A percentile compares a stretch with the other conserved stretches of the same genome.
phyloP scores from a whole-genome alignment of 2,888 invertebrate genomes.

The Fragum whitleyi region DNA sequence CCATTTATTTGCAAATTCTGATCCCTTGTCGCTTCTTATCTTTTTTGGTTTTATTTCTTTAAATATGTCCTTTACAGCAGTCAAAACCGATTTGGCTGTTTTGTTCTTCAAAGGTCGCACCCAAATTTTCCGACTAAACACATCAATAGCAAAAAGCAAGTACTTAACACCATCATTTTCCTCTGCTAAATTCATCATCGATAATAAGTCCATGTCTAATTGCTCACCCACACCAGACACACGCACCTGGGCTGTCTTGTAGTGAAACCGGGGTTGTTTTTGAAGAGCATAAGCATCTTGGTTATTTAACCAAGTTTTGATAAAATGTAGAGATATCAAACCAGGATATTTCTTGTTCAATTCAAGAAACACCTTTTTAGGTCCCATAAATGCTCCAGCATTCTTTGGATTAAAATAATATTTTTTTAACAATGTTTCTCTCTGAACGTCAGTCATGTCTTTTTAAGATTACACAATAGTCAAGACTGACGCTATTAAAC shows the following conservation, averaged over 20 bases:
- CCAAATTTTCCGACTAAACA: constrained; percentile 45
- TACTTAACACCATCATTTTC: constrained; percentile 51
- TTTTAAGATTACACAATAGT: too few species aligned
- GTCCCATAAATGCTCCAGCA: constrained; percentile 38
- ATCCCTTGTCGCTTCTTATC: constrained; percentile 29
- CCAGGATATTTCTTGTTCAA: constrained; percentile 40
- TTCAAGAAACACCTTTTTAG: too few species aligned
- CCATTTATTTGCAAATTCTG: constrained; percentile 32
- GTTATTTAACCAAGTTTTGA: constrained; percentile 44
- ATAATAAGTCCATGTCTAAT: too few species aligned
- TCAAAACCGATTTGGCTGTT: constrained; percentile 26
- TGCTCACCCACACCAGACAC: too few species aligned
- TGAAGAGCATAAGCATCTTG: constrained; percentile 51
- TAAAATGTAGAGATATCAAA: constrained; percentile 25
- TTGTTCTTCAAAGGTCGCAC: constrained; percentile 43
- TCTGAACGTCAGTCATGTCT: too few species aligned
- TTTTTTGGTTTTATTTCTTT: constrained; percentile 27
- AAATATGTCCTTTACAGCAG: constrained; percentile 30
- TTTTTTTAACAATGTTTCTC: too few species aligned
- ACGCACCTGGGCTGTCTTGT: constrained; percentile 47
- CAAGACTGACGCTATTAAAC: too few species aligned
- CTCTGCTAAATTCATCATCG: constrained; percentile 32
- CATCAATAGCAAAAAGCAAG: too few species aligned
- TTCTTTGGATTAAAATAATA: constrained; percentile 41
- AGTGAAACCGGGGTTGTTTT: constrained; percentile 32